phyloP scores from a whole-genome alignment of 2,888 invertebrate genomes.

The Halictus quadricinctus region DNA sequence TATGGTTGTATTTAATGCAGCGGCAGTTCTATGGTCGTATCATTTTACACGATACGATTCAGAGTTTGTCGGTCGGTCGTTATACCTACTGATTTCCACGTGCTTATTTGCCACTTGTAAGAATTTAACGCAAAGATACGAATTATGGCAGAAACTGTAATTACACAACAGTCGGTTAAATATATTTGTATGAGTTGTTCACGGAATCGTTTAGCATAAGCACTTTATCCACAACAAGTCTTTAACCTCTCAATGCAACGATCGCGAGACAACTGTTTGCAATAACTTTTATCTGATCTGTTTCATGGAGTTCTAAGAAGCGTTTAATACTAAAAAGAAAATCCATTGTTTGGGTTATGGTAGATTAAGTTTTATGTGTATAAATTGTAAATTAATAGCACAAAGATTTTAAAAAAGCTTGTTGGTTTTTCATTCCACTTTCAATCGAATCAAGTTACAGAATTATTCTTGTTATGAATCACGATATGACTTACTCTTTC shows the following conservation, averaged over 20 bases:
- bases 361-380: too few species aligned
- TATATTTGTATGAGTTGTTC: not conserved
- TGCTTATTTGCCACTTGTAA: not conserved
- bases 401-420: not conserved
- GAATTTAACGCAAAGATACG: not conserved
- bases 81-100: not conserved
- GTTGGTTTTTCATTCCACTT: not conserved
- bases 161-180: not conserved
- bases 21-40: not conserved
- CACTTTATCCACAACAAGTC: not conserved
- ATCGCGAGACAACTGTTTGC: not conserved
- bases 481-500: too few species aligned
- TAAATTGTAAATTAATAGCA: too few species aligned
- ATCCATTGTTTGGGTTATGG: too few species aligned
- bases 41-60: not conserved
- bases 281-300: not conserved
- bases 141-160: not conserved
- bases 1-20: not conserved
- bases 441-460: not conserved
- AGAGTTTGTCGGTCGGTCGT: not conserved
- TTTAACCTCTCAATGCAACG: not conserved
- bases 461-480: too few species aligned
- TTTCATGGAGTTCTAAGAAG: not conserved
- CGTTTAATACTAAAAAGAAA: not conserved
- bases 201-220: not conserved